Base-by-base conservation (phyloP, 1,140 invertebrate species). In the Myzus persicae region DNA sequence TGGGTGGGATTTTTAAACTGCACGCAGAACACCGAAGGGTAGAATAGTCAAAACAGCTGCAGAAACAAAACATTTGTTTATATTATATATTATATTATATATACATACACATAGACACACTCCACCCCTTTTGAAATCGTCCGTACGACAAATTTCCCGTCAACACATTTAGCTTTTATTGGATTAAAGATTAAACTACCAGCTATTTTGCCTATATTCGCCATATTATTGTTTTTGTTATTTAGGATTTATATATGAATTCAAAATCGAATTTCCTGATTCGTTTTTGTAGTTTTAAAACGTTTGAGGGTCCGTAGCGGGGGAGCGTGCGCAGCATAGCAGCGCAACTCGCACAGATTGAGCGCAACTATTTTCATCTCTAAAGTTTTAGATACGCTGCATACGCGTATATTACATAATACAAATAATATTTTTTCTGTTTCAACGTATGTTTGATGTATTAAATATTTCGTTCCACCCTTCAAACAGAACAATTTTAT, bases 161-260 rank as follows among this genome's bases (percentile, higher is more conserved):
- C 87, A 36, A 89, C 87, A 51, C 87, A 38, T 89, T 89, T 38
- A 38, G n/a, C 44, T 89, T 89, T 89, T 89, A 89, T 89, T 36
- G 46, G 46, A 89, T 89, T 89, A 51, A 89, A 89, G 42, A 44
- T 85, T 48, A n/a, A 51, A 51, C 46, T 36, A n/a, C 46, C 26
- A 44, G 6, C 46, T 89, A 36, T 51, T 89, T 38, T 38, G 46
- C 20, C 31, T 85, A n/a, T 44, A 84, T n/a, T 31, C 2, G 44
- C 6, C 7, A 0, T 51, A 22, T 85, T 85, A 85, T 85, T 85
- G 40, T 85, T 85, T 44, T 89, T 38, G 46, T 51, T 89, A n/a
- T n/a, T 46, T 48, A 22, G 42, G 31, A 31, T 87, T 87, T 46
- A 87, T 87, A 42, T 85, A 44, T 26, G 26, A n/a, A 87, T n/a